phyloP scores from a whole-genome alignment of 2,888 invertebrate genomes.

The Pherbina coryleti region DNA sequence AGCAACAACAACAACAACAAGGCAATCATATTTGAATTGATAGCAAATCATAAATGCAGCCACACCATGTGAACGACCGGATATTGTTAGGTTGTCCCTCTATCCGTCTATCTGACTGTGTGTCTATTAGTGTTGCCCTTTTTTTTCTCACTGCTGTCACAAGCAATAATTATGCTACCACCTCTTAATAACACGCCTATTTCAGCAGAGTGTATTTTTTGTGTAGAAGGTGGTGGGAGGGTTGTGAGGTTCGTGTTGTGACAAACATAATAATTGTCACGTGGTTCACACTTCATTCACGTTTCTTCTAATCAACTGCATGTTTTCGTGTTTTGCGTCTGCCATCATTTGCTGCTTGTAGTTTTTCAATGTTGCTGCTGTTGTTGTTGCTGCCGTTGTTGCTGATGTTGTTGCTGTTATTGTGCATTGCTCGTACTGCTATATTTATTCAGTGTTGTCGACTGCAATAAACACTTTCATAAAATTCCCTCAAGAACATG shows the following conservation, averaged over 20 bases:
- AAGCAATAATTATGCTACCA: neutral
- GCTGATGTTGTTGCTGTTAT: neutral
- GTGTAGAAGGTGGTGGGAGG: no score
- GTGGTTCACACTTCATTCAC: slow-evolving; percentile 32
- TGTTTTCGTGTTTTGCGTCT: neutral
- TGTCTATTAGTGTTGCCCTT: no score
- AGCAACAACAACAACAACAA: neutral
- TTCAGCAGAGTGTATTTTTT: neutral
- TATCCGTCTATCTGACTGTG: no score
- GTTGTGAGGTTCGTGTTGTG: no score
- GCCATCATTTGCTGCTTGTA: no score
- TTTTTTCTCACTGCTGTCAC: no score
- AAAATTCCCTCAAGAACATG: slow-evolving; percentile 45
- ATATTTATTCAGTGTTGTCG: slow-evolving; percentile 5
- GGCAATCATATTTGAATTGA: neutral
- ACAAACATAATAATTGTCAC: slow-evolving; percentile 22
- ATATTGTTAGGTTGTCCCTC: neutral
- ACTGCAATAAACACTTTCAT: slow-evolving; percentile 40
- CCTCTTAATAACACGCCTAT: neutral
- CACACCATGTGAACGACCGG: neutral
- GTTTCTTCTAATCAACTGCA: slow-evolving; percentile 21
- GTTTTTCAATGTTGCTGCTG: neutral
- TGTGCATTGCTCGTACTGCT: neutral
- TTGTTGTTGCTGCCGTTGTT: neutral
- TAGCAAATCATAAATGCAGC: neutral